Conservation (phyloP, 1,140 invertebrate genomes). For the Drosophila parabipectinata region DNA sequence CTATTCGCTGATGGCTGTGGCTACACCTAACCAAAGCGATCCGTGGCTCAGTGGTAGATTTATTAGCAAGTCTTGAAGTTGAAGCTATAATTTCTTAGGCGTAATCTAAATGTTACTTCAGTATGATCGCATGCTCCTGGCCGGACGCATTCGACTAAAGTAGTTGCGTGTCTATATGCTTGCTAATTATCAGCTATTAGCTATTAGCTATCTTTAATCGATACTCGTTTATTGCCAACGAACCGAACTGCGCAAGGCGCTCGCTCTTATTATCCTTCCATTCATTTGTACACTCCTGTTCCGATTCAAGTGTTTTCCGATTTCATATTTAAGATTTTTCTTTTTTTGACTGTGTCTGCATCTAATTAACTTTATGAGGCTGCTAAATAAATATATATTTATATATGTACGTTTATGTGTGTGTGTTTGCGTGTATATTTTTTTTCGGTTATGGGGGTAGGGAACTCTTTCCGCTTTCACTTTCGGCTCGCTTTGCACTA, state of each 20-base stretch:
- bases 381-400: conserved; percentile 63
- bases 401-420: conserved; percentile 22
- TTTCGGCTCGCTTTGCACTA: conserved; percentile 48
- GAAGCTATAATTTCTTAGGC: conserved; percentile 79
- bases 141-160: conserved; percentile 56
- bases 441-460: background rate
- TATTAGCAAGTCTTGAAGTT: conserved; percentile 75
- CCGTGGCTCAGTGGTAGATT: conserved; percentile 33
- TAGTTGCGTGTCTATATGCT: conserved; percentile 47
- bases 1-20: conserved; percentile 47
- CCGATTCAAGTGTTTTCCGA: conserved; percentile 11
- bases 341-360: conserved; percentile 38
- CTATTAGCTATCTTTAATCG: background rate
- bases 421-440: conserved; percentile 19
- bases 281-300: conserved; percentile 65
- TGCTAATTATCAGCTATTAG: conserved; percentile 31
- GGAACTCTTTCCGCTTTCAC: conserved; percentile 26
- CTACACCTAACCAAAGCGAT: conserved; percentile 3
- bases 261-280: conserved; percentile 63
- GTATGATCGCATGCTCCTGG: conserved; percentile 23
- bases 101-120: conserved; percentile 45
- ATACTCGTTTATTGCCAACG: conserved; percentile 35
- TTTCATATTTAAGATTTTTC: conserved; percentile 3
- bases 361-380: conserved; percentile 61
- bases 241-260: conserved; percentile 28